A percentile compares a stretch with the other conserved stretches of the same genome.
Conservation (phyloP, 2,888 invertebrate genomes). For the Cataglyphis livida region DNA sequence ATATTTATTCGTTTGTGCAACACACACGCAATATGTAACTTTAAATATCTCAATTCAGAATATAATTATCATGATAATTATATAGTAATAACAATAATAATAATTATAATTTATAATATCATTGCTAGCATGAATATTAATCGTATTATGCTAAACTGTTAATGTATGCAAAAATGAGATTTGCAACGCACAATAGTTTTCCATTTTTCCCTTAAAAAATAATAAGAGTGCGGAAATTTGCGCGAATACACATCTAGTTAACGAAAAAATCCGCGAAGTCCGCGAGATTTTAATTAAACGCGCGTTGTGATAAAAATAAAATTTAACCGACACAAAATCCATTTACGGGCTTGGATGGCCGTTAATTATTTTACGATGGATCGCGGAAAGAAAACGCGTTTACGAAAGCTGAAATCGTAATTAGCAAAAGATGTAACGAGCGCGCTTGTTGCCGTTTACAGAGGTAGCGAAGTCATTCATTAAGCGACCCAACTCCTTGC, state of each 20-base stretch:
- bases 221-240: slow-evolving; percentile 1
- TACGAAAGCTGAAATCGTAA: slow-evolving; percentile 11
- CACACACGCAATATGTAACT: slow-evolving; percentile 9
- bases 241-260: slow-evolving; percentile 7
- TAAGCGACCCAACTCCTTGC: neutral
- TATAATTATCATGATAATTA: slow-evolving; percentile 12
- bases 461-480: slow-evolving; percentile 25
- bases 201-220: neutral
- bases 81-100: neutral
- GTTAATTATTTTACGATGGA: slow-evolving; percentile 8
- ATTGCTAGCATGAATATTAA: slow-evolving; percentile 7
- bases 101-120: slow-evolving; percentile 9
- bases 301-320: slow-evolving; percentile 46
- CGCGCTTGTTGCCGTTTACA: neutral
- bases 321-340: slow-evolving; percentile 24
- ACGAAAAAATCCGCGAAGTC: slow-evolving; percentile 3
- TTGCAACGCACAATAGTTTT: slow-evolving; percentile 5
- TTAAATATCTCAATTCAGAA: neutral
- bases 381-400: slow-evolving; percentile 13
- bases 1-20: slow-evolving; percentile 22
- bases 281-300: slow-evolving; percentile 44
- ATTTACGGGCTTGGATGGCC: neutral
- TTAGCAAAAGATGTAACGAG: slow-evolving; percentile 9
- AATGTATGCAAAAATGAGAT: neutral
- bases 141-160: slow-evolving; percentile 24